These are phyloP conservation scores for Drosophila seguyi DNA, from an alignment of 1,140 invertebrate genomes.

Conservation along the genomic window DNA sequence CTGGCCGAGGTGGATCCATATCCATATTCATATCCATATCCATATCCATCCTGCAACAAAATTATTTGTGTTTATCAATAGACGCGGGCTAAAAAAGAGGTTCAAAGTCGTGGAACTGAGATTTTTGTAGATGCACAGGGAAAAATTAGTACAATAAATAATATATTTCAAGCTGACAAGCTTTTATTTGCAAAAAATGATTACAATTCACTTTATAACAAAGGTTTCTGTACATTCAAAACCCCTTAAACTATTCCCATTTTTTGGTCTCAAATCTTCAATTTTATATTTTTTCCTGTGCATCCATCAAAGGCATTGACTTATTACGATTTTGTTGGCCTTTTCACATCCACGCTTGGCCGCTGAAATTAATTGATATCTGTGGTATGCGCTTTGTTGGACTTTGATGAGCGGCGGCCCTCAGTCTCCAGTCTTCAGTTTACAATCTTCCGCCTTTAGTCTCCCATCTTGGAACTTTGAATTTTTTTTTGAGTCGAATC, in stretches of 20 bases:
- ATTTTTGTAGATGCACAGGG: conserved; percentile 14
- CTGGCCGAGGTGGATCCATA: conserved; percentile 49
- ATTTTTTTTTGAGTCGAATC: not conserved
- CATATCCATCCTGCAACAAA: conserved; percentile 67
- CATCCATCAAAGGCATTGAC: conserved; percentile 69
- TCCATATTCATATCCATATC: conserved; percentile 12
- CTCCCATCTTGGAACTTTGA: not conserved
- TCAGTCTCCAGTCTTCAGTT: conserved; percentile 12
- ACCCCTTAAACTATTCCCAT: not conserved
- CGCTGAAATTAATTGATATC: conserved; percentile 83
- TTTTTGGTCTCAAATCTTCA: not conserved
- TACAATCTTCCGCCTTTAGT: conserved; percentile 11
- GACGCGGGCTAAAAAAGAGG: conserved; percentile 36
- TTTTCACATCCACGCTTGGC: conserved; percentile 66
- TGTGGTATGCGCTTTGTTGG: conserved; percentile 81
- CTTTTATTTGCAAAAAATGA: not conserved
- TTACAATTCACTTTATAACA: too few relatives aligned
- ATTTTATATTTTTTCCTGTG: conserved; percentile 6
- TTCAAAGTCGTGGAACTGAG: conserved; percentile 31
- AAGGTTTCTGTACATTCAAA: too few relatives aligned
- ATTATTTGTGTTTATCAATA: conserved; percentile 83
- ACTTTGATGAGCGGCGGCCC: conserved; percentile 45
- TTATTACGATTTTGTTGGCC: conserved; percentile 83
- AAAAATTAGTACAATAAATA: not conserved
- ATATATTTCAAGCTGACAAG: not conserved